Evolutionary conservation across 1,140 invertebrate genomes (phyloP).

Genomic region (Bilobella aurantiaca): DNA sequence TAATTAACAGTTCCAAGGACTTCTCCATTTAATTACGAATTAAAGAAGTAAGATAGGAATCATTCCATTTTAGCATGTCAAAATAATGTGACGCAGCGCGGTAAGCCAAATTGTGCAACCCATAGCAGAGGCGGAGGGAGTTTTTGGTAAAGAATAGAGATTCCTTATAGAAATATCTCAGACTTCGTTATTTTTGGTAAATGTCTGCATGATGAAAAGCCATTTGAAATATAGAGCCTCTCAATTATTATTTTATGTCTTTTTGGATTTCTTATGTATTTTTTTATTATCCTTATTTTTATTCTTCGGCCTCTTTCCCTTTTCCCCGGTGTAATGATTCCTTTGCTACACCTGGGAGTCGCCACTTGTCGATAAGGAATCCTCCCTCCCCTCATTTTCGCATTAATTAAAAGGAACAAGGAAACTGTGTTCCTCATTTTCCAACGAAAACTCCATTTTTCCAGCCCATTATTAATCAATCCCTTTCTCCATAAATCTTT

Average conservation of each 20-base stretch:
- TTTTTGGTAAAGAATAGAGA: too few relatives aligned
- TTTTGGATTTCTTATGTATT: not conserved
- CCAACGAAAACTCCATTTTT: not conserved
- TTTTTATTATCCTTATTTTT: not conserved
- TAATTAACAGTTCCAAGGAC: not conserved
- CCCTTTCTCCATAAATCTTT: not conserved
- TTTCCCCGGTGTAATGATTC: not conserved
- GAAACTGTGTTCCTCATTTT: constrained; percentile 5
- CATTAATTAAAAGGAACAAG: constrained; percentile 6
- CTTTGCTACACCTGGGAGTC: not conserved
- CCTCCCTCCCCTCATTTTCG: constrained; percentile 4
- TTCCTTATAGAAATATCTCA: too few relatives aligned
- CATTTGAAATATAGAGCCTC: not conserved
- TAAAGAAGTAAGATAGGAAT: not conserved
- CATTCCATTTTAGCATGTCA: not conserved
- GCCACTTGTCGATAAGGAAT: not conserved
- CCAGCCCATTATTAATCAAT: not conserved
- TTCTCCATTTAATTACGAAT: constrained; percentile 5
- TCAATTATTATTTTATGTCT: constrained; percentile 7
- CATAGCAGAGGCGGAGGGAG: too few relatives aligned
- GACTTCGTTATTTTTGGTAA: not conserved
- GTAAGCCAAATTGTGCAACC: too few relatives aligned
- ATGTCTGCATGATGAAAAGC: not conserved
- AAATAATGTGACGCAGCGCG: too few relatives aligned
- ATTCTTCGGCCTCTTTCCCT: not conserved